phyloP scores from a whole-genome alignment of 1,140 invertebrate genomes.

The Bombus sylvicola region DNA sequence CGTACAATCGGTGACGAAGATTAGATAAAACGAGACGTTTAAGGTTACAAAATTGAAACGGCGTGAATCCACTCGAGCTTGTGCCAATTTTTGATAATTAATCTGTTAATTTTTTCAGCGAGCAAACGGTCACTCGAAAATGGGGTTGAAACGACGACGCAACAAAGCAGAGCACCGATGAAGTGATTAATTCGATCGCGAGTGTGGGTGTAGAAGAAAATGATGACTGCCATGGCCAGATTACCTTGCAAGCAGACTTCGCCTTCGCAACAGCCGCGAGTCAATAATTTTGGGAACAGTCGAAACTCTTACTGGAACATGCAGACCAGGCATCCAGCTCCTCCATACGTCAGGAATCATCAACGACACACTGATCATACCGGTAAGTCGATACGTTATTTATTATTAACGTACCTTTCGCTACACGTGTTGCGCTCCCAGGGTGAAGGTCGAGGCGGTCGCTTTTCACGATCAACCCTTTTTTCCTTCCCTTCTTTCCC shows the following conservation, averaged over 20 bases:
- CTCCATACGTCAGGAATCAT: slow-evolving; percentile 76
- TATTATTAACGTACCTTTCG: neutral
- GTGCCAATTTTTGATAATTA: neutral
- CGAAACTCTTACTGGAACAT: slow-evolving; percentile 79
- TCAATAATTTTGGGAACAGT: slow-evolving; percentile 73
- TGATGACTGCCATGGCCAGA: slow-evolving; percentile 82
- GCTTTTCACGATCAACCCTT: slow-evolving; percentile 25
- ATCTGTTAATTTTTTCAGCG: slow-evolving; percentile 49
- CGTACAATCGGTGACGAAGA: neutral
- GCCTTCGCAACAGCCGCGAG: slow-evolving; percentile 75
- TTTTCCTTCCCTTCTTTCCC: neutral
- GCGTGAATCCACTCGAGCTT: no score
- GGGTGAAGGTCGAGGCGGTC: slow-evolving; percentile 25
- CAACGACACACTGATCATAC: slow-evolving; percentile 77
- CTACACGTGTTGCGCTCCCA: neutral
- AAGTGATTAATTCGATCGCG: slow-evolving; percentile 59
- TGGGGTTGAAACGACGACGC: slow-evolving; percentile 77
- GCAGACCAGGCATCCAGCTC: slow-evolving; percentile 75
- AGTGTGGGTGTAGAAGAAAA: slow-evolving; percentile 66
- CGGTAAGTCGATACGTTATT: slow-evolving; percentile 64
- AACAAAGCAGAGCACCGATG: slow-evolving; percentile 67
- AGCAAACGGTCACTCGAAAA: slow-evolving; percentile 71
- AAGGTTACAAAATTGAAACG: neutral
- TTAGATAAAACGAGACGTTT: no score
- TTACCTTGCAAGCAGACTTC: slow-evolving; percentile 80